Evolutionary conservation across 2,797 vertebrate species (phyloP), one percentile per base, ranked within the genome.

Genomic region (Otolemur crassicaudatus): DNA sequence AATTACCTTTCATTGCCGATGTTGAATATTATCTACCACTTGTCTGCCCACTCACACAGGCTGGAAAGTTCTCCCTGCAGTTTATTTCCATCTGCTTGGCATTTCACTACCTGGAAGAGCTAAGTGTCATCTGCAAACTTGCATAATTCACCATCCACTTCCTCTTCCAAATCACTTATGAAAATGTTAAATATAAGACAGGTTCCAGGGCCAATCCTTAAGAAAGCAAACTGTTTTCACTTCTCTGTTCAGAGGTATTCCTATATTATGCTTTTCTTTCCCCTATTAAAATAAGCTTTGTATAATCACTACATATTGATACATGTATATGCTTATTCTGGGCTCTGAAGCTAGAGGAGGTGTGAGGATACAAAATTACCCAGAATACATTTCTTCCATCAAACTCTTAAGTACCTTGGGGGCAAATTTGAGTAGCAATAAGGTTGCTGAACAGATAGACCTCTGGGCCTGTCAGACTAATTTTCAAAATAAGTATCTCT

Each of bases 1-100:
- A 96, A 97, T 96, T 98, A 97, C 96, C 96, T 97, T 97, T 94
- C 87, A 97, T 95, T 97, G 90, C 96, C 96, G 89, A 96, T 90
- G 96, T 0, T 81, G 90, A 97, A 97, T 96, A 95, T 96, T 94
- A 97, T 97, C 95, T 94, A 95, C 93, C 95, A 96, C 76, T 97
- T 93, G 96, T 97, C 97, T 96, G 95, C 96, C 96, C 95, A 97
- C 97, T 97, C 97, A 97, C 90, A 43, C 91, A 96, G 94, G 89
- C 95, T 98, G 97, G 97, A 97, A 97, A 90, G 46, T 92, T 97
- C 93, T 95, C 90, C 96, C 94, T 97, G 95, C 92, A 97, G 97
- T 97, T 98, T 97, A 97, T 97, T 96, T 96, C 97, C 97, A 97
- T 98, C 97, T 98, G 97, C 94, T 97, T 97, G 97, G 97, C 97